These are phyloP conservation scores for Caenorhabditis sp. DNA, from an alignment of 2,888 invertebrate species.

Conservation along the genomic window DNA sequence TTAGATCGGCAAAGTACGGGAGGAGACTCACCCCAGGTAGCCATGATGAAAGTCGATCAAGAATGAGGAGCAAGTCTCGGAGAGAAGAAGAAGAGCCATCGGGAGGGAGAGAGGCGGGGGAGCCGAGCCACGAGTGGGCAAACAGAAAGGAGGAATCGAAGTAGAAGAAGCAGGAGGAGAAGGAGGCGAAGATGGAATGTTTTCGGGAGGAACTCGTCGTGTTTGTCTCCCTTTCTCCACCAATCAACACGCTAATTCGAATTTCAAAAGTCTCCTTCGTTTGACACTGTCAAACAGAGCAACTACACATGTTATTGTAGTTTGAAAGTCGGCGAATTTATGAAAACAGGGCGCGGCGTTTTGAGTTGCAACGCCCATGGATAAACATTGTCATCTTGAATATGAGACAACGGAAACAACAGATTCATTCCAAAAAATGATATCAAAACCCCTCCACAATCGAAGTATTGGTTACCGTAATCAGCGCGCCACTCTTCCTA, in stretches of 20 bases:
- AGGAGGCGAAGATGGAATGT: conserved; percentile 31
- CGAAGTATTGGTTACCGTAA: too few species aligned
- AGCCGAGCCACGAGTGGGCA: conserved; percentile 49
- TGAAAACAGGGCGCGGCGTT: background rate
- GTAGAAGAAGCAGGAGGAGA: too few species aligned
- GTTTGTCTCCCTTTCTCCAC: conserved; percentile 29
- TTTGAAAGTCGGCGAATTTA: too few species aligned
- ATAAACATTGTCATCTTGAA: too few species aligned
- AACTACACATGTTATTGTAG: background rate
- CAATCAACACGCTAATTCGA: conserved; percentile 33
- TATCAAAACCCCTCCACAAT: too few species aligned
- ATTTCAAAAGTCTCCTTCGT: conserved; percentile 27
- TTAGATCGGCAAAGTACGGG: background rate
- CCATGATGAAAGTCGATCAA: conserved; percentile 47
- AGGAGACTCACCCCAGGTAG: conserved; percentile 60
- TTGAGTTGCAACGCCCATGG: background rate
- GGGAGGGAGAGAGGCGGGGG: background rate
- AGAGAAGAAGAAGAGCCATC: background rate
- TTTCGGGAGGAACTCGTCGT: conserved; percentile 35
- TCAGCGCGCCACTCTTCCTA: background rate
- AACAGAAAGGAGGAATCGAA: conserved; percentile 27
- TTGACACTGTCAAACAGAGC: conserved; percentile 6
- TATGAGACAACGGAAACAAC: too few species aligned
- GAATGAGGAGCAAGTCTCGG: conserved; percentile 19
- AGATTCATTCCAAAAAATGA: too few species aligned